Conservation (phyloP, 30 jellyfish, hydroid and myxozoan genomes). For the Aurelia coerulea region DNA sequence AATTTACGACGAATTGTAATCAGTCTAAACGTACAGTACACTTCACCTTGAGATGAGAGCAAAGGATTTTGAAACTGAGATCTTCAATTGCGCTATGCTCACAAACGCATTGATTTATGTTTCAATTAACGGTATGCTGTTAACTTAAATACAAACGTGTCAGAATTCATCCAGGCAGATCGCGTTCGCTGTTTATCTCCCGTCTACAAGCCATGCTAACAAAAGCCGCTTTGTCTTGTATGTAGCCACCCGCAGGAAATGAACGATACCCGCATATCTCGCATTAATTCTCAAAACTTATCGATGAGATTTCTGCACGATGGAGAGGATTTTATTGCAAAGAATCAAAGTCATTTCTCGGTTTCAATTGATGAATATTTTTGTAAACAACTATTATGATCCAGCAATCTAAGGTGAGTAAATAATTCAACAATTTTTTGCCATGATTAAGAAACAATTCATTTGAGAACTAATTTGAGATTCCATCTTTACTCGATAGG, state of each 20-base stretch:
- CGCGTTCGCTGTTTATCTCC: background rate
- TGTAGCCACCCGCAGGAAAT: conserved; percentile 53
- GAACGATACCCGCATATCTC: conserved; percentile 48
- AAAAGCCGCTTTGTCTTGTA: conserved; percentile 42
- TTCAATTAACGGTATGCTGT: no score
- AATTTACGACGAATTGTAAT: no score
- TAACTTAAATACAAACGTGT: background rate
- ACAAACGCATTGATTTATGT: no score
- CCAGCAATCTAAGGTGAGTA: background rate
- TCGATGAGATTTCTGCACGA: no score
- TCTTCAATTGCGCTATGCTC: no score
- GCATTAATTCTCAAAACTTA: background rate
- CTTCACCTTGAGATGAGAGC: no score
- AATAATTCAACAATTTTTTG: background rate
- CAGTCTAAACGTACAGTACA: no score
- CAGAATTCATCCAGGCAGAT: conserved; percentile 14
- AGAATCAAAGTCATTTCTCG: no score
- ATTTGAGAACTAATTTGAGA: background rate
- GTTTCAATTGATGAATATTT: no score
- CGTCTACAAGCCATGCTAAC: conserved; percentile 2
- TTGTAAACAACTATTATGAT: no score
- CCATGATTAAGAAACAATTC: background rate
- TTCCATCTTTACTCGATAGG: background rate
- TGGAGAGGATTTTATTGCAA: no score
- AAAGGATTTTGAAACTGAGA: no score